Conservation (phyloP, 2,888 invertebrate genomes). For the Brachylomia viminalis region DNA sequence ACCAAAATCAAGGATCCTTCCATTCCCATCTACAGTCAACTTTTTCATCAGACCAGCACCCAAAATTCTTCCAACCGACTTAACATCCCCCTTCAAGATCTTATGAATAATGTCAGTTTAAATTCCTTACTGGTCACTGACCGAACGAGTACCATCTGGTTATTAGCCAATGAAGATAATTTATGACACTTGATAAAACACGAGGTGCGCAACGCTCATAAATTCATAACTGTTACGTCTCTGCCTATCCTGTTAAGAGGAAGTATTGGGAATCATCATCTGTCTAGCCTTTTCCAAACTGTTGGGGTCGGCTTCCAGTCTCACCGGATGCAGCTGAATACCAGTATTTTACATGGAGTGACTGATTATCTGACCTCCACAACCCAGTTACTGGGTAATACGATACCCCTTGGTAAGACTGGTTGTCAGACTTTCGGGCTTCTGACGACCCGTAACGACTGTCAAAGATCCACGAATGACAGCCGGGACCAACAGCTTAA, state of each 20-base stretch:
- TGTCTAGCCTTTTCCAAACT: no score
- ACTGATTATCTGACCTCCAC: no score
- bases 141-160: conserved; percentile 57
- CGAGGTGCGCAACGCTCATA: conserved; percentile 61
- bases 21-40: background rate
- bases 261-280: background rate
- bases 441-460: no score
- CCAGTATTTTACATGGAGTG: no score
- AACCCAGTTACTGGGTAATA: no score
- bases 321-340: no score
- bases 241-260: conserved; percentile 44
- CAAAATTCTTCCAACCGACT: background rate
- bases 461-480: no score
- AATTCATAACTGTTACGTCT: conserved; percentile 64
- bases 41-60: background rate
- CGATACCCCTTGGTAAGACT: no score
- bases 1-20: background rate
- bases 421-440: no score
- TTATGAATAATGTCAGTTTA: conserved; percentile 62
- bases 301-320: no score
- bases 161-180: conserved; percentile 71
- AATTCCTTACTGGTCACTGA: conserved; percentile 59
- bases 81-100: conserved; percentile 3
- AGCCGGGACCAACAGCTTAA: no score
- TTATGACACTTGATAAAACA: conserved; percentile 67